Evolutionary conservation across 2,888 invertebrate species (phyloP).

Genomic region (Orthonychiurus folsomi): DNA sequence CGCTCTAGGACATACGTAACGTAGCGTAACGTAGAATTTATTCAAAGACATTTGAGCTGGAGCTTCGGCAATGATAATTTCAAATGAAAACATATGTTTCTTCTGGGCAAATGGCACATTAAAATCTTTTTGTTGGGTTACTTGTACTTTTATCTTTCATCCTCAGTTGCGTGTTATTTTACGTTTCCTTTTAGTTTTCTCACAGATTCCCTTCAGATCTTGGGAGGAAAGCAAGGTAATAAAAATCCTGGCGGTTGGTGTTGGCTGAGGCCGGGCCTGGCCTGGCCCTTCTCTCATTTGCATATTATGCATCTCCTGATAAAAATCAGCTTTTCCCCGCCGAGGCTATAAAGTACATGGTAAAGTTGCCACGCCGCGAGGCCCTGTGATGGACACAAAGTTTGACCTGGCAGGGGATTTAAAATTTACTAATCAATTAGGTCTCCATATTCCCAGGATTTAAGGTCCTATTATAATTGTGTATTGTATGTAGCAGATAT

Average conservation of each 20-base stretch:
- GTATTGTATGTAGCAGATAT: no score
- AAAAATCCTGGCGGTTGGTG: not conserved
- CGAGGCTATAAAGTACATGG: not conserved
- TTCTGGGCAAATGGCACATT: not conserved
- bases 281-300: not conserved
- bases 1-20: no score
- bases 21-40: no score
- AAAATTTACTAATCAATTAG: no score
- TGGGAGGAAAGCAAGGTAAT: conserved; percentile 6
- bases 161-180: not conserved
- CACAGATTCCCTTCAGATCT: not conserved
- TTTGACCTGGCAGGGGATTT: no score
- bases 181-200: not conserved
- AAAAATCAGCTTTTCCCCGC: not conserved
- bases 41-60: no score
- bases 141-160: no score
- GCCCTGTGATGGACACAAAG: no score
- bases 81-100: not conserved
- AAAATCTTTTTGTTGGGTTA: no score
- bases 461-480: no score
- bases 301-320: not conserved
- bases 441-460: no score
- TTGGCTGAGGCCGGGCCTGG: not conserved
- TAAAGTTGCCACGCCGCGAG: no score
- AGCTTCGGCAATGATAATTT: not conserved